phyloP scores from a whole-genome alignment of 1,140 invertebrate genomes.

The Drosophila novamexicana region DNA sequence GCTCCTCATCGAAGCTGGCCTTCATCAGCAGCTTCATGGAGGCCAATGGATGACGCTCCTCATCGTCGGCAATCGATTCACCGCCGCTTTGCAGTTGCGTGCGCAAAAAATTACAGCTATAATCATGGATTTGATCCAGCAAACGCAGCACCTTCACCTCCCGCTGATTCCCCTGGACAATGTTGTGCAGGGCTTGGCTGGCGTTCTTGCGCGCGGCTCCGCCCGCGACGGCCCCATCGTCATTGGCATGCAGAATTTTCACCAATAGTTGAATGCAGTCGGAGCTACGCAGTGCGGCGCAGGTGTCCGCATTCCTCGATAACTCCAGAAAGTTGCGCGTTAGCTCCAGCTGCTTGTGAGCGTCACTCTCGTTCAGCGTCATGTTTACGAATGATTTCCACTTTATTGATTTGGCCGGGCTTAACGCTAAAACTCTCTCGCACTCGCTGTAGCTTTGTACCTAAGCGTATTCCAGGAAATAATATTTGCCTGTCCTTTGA shows the following conservation, averaged over 20 bases:
- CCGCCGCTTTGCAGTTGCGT: conserved; percentile 86
- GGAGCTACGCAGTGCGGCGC: conserved; percentile 95
- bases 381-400: conserved; percentile 43
- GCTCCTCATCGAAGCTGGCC: conserved; percentile 97
- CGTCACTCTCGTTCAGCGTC: conserved; percentile 71
- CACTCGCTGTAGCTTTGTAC: neutral
- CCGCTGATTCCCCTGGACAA: conserved; percentile 94
- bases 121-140: conserved; percentile 92
- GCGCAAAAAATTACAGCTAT: conserved; percentile 88
- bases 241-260: conserved; percentile 93
- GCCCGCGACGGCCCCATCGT: conserved; percentile 63
- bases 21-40: conserved; percentile 97
- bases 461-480: conserved; percentile 27
- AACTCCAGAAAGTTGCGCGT: conserved; percentile 94
- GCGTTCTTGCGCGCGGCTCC: conserved; percentile 88
- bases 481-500: conserved; percentile 3
- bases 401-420: conserved; percentile 16
- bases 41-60: conserved; percentile 92
- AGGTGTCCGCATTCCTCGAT: conserved; percentile 95
- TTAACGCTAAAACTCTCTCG: conserved; percentile 4
- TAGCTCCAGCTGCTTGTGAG: conserved; percentile 92
- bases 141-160: conserved; percentile 94
- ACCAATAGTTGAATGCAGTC: conserved; percentile 96
- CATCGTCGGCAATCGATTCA: conserved; percentile 87
- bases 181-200: conserved; percentile 93